A percentile compares a stretch with the other conserved stretches of the same genome.
Evolutionary conservation across 2,797 vertebrate species (phyloP).

Genomic region (Eulemur rubriventer): DNA sequence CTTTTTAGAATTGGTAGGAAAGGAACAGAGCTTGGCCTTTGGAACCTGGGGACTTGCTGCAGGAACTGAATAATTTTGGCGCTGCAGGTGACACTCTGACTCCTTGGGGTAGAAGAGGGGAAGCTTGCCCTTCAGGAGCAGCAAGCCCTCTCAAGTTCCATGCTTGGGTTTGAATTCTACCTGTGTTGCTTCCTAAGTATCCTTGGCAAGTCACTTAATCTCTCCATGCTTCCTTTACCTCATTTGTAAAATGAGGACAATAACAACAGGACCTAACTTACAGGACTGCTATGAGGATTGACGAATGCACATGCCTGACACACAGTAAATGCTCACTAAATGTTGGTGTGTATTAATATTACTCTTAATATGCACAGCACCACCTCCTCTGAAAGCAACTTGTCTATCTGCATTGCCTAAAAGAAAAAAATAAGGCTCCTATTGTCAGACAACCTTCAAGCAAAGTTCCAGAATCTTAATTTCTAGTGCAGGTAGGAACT

Average conservation of each 20-base stretch:
- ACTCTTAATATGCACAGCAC: not conserved
- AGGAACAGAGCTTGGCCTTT: not conserved
- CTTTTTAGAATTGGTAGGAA: slow-evolving; percentile 29
- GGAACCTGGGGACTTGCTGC: not conserved
- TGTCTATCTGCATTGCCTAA: not conserved
- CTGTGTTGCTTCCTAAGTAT: not conserved
- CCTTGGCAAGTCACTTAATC: slow-evolving; percentile 14
- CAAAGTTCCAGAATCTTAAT: slow-evolving; percentile 10
- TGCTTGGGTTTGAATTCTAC: not conserved
- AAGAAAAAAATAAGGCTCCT: slow-evolving; percentile 14
- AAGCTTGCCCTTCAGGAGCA: not conserved
- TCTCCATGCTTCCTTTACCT: slow-evolving; percentile 29
- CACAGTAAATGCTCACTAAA: not conserved
- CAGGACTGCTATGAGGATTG: not conserved
- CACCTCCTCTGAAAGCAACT: not conserved
- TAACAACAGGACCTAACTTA: not conserved
- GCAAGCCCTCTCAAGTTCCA: not conserved
- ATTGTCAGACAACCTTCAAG: slow-evolving; percentile 20
- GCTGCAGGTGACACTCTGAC: not conserved
- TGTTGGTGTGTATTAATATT: not conserved
- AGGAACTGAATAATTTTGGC: not conserved
- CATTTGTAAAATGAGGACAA: slow-evolving; percentile 36
- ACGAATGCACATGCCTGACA: not conserved
- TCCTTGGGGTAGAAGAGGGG: not conserved
- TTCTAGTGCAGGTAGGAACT: not conserved